Evolutionary conservation across 2,888 invertebrate species (phyloP).

Genomic region (Xylota sylvarum): DNA sequence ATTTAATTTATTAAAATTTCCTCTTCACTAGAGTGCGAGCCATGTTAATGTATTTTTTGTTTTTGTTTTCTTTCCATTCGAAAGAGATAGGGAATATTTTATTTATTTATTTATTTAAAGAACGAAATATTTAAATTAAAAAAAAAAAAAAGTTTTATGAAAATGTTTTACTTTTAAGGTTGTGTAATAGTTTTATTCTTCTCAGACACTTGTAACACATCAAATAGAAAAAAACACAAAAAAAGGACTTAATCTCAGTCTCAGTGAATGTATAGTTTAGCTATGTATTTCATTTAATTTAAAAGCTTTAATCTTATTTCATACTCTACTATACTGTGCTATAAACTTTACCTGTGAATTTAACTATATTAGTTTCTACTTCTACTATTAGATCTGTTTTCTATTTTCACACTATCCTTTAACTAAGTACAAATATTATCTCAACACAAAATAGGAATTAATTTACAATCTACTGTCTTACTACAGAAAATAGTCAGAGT

Average conservation of each 20-base stretch:
- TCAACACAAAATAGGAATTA: slow-evolving; percentile 50
- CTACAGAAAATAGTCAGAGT: slow-evolving; percentile 51
- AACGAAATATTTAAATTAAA: slow-evolving; percentile 5
- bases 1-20: slow-evolving; percentile 78
- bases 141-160: slow-evolving; percentile 30
- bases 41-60: slow-evolving; percentile 53
- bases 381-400: slow-evolving; percentile 17
- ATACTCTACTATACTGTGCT: slow-evolving; percentile 19
- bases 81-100: slow-evolving; percentile 21
- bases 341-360: slow-evolving; percentile 31
- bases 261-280: slow-evolving; percentile 38
- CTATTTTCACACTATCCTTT: slow-evolving; percentile 31
- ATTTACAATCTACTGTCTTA: slow-evolving; percentile 47
- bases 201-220: slow-evolving; percentile 15
- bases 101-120: slow-evolving; percentile 60
- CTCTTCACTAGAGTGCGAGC: slow-evolving; percentile 34
- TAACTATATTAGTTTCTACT: slow-evolving; percentile 53
- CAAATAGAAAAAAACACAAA: not conserved
- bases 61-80: slow-evolving; percentile 25
- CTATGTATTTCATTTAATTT: slow-evolving; percentile 7
- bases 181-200: slow-evolving; percentile 37
- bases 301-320: slow-evolving; percentile 55
- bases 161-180: slow-evolving; percentile 50
- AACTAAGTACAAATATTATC: slow-evolving; percentile 68
- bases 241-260: slow-evolving; percentile 22